Base-by-base conservation (phyloP, 2,113 vertebrate genomes). In the Pogona vitticeps region DNA sequence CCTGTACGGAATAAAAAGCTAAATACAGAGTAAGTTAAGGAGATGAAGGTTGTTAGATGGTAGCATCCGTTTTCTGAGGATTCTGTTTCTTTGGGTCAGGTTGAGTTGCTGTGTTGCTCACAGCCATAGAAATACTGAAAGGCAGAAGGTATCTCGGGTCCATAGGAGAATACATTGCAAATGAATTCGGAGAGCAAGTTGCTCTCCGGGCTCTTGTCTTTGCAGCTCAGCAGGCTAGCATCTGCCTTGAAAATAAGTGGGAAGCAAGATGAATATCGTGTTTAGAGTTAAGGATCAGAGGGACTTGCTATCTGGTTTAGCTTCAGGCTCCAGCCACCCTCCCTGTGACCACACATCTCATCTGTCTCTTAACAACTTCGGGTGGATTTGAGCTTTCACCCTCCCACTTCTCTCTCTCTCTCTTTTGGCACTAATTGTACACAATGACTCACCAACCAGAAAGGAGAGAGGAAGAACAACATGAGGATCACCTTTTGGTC, bases 221-320 rank as follows among this genome's bases (percentile, higher is more conserved):
- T 91, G 73, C 13, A 86, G 42, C 65, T 76, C 73, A 42, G 36
- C 70, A 83, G 33, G 72, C 3, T 72, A 58, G 18, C 9, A 12
- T 61, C 46, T 61, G 15, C 28, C 86, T 20, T 78, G 84, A 86
- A 91, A 93, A 88, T 84, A 84, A 77, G 12, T 81, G 70, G n/a
- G 6, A 90, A 76, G 3, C 36, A 17, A 36, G 13, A 14, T 38
- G 77, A 87, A 67, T 1, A 23, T 58, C 67, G 9, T 76, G 52
- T 28, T 86, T 12, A 85, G 85, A 76, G 56, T 75, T 1, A 21
- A 82, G 36, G 82, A 61, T 46, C 36, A 84, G 26, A 42, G 38
- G 26, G 59, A 46, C 1, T 42, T 86, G 1, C 4, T 15, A 14
- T 90, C 88, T 83, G 0, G 79, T 71, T 78, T 68, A 4, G 86